These are phyloP conservation scores for Sminthopsis crassicaudata DNA, from an alignment of 2,113 vertebrate species.

Conservation along the genomic window DNA sequence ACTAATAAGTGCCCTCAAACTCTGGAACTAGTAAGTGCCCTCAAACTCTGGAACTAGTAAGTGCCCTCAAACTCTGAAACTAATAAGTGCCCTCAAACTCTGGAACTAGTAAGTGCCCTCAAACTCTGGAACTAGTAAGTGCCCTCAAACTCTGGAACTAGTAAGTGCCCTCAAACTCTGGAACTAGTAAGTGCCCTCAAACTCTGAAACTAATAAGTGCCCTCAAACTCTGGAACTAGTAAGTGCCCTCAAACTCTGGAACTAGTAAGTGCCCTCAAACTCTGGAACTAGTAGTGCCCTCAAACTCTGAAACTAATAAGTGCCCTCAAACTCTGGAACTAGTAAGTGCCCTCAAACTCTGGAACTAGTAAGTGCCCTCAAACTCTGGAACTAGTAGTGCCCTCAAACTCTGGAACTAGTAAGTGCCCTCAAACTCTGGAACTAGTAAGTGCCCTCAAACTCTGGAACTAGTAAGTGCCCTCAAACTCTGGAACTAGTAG, in stretches of 20 bases:
- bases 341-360: slow-evolving; percentile 75
- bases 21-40: slow-evolving; percentile 80
- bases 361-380: slow-evolving; percentile 80
- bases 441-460: slow-evolving; percentile 78
- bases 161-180: slow-evolving; percentile 75
- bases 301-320: slow-evolving; percentile 80
- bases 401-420: slow-evolving; percentile 68
- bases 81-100: slow-evolving; percentile 73
- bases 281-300: slow-evolving; percentile 78
- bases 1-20: slow-evolving; percentile 75
- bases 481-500: slow-evolving; percentile 79
- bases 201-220: slow-evolving; percentile 81
- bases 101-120: slow-evolving; percentile 80
- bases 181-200: slow-evolving; percentile 79
- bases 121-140: slow-evolving; percentile 81
- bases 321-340: neutral
- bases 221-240: slow-evolving; percentile 68
- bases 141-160: neutral
- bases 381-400: slow-evolving; percentile 79
- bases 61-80: slow-evolving; percentile 63
- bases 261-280: slow-evolving; percentile 78
- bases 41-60: slow-evolving; percentile 77
- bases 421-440: slow-evolving; percentile 64
- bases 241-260: slow-evolving; percentile 64
- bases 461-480: slow-evolving; percentile 80